phyloP scores from a whole-genome alignment of 2,797 vertebrate species.

The Hippocampus kuda region DNA sequence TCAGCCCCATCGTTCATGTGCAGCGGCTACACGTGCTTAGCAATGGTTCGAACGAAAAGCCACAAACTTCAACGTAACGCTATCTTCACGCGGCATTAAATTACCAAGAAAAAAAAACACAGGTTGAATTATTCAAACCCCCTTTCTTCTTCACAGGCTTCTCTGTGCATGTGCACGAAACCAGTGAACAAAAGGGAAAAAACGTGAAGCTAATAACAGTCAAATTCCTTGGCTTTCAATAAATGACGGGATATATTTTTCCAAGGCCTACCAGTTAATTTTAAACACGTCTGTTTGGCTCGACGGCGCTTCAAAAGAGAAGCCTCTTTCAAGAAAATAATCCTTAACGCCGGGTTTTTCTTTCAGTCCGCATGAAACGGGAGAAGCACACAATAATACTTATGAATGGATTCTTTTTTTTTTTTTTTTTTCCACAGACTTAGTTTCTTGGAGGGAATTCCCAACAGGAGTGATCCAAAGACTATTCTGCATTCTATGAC shows the following conservation, averaged over 20 bases:
- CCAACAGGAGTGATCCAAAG: slow-evolving; percentile 36
- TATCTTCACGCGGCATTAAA: slow-evolving; percentile 32
- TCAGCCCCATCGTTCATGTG: slow-evolving; percentile 4
- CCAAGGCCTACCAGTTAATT: slow-evolving; percentile 25
- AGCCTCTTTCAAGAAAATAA: slow-evolving; percentile 18
- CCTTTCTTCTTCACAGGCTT: slow-evolving; percentile 25
- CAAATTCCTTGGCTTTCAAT: slow-evolving; percentile 15
- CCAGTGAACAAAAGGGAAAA: slow-evolving; percentile 30
- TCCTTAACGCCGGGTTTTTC: slow-evolving; percentile 11
- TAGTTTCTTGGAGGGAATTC: slow-evolving; percentile 21
- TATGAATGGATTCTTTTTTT: slow-evolving; percentile 5
- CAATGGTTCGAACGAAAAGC: slow-evolving; percentile 3
- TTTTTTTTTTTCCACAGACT: slow-evolving; percentile 20
- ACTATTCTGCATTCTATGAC: background rate
- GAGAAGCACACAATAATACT: slow-evolving; percentile 15
- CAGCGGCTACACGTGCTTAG: slow-evolving; percentile 11
- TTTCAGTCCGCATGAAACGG: slow-evolving; percentile 13
- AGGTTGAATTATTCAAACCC: slow-evolving; percentile 50
- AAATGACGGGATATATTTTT: slow-evolving; percentile 21
- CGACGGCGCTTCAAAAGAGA: slow-evolving; percentile 18
- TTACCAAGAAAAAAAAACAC: slow-evolving; percentile 10
- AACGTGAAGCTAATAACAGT: slow-evolving; percentile 24
- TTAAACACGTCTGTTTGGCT: slow-evolving; percentile 23
- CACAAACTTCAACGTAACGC: slow-evolving; percentile 1
- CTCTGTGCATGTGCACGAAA: slow-evolving; percentile 37